Conservation (phyloP, 2,888 invertebrate genomes). For the Polydesmus complanatus region DNA sequence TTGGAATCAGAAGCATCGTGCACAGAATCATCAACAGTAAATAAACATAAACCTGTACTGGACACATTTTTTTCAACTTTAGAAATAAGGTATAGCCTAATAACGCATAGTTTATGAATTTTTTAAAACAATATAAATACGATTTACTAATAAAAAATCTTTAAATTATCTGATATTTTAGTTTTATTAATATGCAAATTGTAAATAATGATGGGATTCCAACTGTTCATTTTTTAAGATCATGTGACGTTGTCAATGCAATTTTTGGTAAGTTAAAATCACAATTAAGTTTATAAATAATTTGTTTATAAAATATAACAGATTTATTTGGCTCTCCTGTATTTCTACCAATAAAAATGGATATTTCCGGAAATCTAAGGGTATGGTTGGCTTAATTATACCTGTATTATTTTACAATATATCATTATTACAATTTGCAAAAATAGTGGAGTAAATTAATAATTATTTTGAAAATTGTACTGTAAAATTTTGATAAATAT, state of each 20-base stretch:
- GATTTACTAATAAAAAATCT: background rate
- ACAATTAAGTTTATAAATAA: background rate
- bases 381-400: slow-evolving; percentile 30
- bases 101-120: background rate
- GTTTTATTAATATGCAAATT: slow-evolving; percentile 14
- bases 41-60: background rate
- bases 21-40: background rate
- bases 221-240: slow-evolving; percentile 13
- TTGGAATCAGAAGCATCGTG: too few relatives aligned
- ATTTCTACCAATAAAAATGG: slow-evolving; percentile 11
- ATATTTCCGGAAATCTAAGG: slow-evolving; percentile 23
- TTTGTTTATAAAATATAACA: background rate
- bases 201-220: slow-evolving; percentile 9
- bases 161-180: background rate
- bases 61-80: slow-evolving; percentile 12
- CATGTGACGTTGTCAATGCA: slow-evolving; percentile 11
- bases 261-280: slow-evolving; percentile 15
- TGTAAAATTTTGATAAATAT: too few relatives aligned
- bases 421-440: too few relatives aligned
- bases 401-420: too few relatives aligned
- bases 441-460: too few relatives aligned
- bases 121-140: background rate
- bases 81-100: slow-evolving; percentile 8
- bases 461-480: too few relatives aligned
- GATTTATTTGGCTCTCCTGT: slow-evolving; percentile 14